Evolutionary conservation across 2,113 vertebrate species (phyloP).

Genomic region (Gymnarchus niloticus): DNA sequence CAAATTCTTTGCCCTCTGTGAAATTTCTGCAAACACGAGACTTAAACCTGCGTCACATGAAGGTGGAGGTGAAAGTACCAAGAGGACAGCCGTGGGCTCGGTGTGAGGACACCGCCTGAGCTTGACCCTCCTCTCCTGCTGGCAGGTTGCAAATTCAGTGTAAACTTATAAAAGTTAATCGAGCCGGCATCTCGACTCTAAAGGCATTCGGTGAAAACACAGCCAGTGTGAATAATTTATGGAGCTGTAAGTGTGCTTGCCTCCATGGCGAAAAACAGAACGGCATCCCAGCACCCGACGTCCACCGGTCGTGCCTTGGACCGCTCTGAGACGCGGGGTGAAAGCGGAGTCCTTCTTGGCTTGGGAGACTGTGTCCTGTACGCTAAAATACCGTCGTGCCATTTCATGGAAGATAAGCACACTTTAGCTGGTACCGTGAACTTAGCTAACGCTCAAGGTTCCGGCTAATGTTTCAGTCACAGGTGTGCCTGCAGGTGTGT

Average conservation of each 20-base stretch:
- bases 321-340: neutral
- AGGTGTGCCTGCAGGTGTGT: no score
- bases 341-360: neutral
- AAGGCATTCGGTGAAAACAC: conserved; percentile 8
- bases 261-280: neutral
- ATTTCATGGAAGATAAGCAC: no score
- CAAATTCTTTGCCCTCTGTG: neutral
- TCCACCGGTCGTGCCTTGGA: neutral
- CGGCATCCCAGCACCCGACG: neutral
- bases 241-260: conserved; percentile 17
- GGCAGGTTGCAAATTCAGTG: neutral
- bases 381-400: neutral
- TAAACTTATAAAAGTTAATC: conserved; percentile 20
- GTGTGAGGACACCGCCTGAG: neutral
- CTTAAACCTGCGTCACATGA: neutral
- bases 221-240: conserved; percentile 15
- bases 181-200: conserved; percentile 17
- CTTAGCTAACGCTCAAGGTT: no score
- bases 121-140: neutral
- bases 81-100: neutral
- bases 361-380: no score
- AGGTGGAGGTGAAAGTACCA: neutral
- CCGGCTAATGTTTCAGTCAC: no score
- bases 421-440: no score
- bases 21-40: neutral